Evolutionary conservation across 1,140 invertebrate species (phyloP).

Genomic region (Drosophila gunungcola): DNA sequence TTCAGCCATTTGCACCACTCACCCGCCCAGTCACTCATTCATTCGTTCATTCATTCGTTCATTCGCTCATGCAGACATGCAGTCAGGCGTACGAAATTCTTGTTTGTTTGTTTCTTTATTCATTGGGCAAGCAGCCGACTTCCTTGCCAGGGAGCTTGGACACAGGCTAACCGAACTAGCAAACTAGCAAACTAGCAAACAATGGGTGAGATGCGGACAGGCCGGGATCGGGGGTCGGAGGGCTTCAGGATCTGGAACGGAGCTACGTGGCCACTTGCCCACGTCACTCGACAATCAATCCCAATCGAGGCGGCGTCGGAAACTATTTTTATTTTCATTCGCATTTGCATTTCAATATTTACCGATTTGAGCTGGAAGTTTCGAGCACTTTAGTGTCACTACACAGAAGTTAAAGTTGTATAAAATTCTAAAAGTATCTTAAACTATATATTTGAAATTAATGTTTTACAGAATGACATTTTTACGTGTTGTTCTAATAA

Average conservation of each 20-base stretch:
- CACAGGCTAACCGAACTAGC: constrained; percentile 53
- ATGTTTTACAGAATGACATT: too few relatives aligned
- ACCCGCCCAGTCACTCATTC: constrained; percentile 20
- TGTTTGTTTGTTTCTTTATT: constrained; percentile 82
- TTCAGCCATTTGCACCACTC: constrained; percentile 75
- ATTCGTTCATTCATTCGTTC: constrained; percentile 40
- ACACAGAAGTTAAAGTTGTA: not conserved
- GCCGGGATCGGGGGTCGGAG: constrained; percentile 5
- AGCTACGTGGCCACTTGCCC: constrained; percentile 43
- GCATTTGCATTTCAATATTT: constrained; percentile 38
- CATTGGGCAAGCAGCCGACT: constrained; percentile 61
- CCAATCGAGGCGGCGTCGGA: constrained; percentile 16
- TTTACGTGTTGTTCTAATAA: too few relatives aligned
- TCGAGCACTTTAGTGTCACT: not conserved
- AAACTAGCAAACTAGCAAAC: constrained; percentile 77
- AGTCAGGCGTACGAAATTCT: constrained; percentile 80
- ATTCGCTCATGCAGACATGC: constrained; percentile 66
- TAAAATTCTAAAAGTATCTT: too few relatives aligned
- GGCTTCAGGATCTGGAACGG: not conserved
- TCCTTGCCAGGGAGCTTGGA: constrained; percentile 30
- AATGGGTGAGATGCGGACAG: constrained; percentile 31
- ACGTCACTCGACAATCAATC: constrained; percentile 47
- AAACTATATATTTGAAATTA: too few relatives aligned
- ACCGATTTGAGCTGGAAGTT: not conserved
- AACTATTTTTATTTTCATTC: constrained; percentile 31